phyloP scores from a whole-genome alignment of 35 echinoderm and acorn worm genomes.

The Chiridota heheva region DNA sequence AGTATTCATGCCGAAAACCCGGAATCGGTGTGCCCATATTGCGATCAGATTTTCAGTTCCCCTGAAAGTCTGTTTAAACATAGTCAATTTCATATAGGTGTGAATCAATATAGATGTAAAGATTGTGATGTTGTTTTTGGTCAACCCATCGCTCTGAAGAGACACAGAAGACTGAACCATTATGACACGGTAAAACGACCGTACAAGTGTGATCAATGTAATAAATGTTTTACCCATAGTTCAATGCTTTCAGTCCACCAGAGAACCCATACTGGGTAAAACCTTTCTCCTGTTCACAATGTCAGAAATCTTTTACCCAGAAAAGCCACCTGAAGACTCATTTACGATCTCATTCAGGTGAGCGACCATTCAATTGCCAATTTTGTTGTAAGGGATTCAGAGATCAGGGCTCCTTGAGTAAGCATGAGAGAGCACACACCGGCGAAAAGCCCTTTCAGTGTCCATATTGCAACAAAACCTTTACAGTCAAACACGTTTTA shows the following conservation, averaged over 20 bases:
- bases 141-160: conserved; percentile 27
- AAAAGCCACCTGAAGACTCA: conserved; percentile 57
- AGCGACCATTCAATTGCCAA: conserved; percentile 54
- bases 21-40: conserved; percentile 37
- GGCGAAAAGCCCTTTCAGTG: conserved; percentile 45
- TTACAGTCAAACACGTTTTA: conserved; percentile 9
- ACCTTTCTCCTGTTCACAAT: conserved; percentile 57
- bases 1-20: conserved; percentile 30
- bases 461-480: conserved; percentile 34
- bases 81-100: conserved; percentile 47
- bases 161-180: conserved; percentile 27
- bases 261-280: conserved; percentile 67
- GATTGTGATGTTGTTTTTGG: conserved; percentile 51
- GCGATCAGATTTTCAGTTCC: conserved; percentile 37
- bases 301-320: conserved; percentile 45
- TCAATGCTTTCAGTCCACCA: conserved; percentile 42
- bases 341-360: conserved; percentile 46
- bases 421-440: conserved; percentile 21
- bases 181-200: conserved; percentile 25
- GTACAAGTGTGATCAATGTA: conserved; percentile 52
- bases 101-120: conserved; percentile 37
- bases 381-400: conserved; percentile 44
- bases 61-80: conserved; percentile 39
- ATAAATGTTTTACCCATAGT: conserved; percentile 46
- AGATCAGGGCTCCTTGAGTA: conserved; percentile 7